Percentiles rank a stretch among this genome's conserved stretches.
Evolutionary conservation across 37 sponge, comb jelly and placozoan species (phyloP).

Genomic region (Crambe crambe): DNA sequence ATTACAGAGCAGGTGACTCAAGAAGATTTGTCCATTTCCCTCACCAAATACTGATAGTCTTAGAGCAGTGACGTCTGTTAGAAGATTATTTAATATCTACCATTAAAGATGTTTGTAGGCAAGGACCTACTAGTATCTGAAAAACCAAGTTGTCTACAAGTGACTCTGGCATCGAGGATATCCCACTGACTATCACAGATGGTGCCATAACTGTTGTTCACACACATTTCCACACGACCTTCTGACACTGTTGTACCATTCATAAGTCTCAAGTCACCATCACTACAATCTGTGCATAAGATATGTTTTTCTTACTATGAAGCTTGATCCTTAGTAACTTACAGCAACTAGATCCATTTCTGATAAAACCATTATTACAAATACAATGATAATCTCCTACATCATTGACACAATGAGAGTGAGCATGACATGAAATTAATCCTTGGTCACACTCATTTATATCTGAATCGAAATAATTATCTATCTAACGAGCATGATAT

Average conservation of each 20-base stretch:
- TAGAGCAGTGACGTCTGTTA: not conserved
- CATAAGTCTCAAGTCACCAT: conserved; percentile 19
- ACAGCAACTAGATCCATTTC: conserved; percentile 17
- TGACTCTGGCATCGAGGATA: conserved; percentile 36
- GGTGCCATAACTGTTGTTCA: conserved; percentile 39
- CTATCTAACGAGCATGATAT: too few species aligned
- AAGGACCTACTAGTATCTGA: not conserved
- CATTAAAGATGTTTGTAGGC: too few species aligned
- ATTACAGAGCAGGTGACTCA: conserved; percentile 17
- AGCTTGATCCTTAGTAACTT: not conserved
- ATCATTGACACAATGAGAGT: conserved; percentile 31
- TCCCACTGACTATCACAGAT: conserved; percentile 47
- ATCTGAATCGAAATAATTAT: too few species aligned
- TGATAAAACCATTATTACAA: conserved; percentile 30
- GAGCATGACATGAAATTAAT: not conserved
- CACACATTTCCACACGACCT: conserved; percentile 34
- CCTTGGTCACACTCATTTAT: conserved; percentile 22
- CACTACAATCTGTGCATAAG: conserved; percentile 18
- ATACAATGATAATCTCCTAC: conserved; percentile 25
- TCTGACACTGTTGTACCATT: conserved; percentile 7
- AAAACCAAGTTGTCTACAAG: conserved; percentile 30
- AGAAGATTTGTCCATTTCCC: conserved; percentile 25
- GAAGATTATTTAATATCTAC: too few species aligned
- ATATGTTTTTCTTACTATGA: too few species aligned
- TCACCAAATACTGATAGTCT: conserved; percentile 18